Evolutionary conservation across 2,888 invertebrate genomes (phyloP), one percentile per base, ranked within the genome.

Genomic region (Stenoptilia bipunctidactyla): DNA sequence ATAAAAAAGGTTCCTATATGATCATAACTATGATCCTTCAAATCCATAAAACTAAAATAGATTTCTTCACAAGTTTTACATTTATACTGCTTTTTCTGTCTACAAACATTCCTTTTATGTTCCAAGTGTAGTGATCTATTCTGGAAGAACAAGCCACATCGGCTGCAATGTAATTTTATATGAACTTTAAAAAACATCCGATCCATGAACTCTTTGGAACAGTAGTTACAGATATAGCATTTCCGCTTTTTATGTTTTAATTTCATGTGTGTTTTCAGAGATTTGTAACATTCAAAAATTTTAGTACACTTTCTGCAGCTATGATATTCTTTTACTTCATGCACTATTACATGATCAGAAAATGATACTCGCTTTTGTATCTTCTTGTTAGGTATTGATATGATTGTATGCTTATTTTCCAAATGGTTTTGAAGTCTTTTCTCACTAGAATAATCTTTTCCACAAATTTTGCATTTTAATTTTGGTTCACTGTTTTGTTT

Each of bases 141-240:
- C 0, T 52, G 49, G 1, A 70, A 55, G 0, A 75, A 47, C 1
- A 49, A 4, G 0, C 65, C 60, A 13, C 82, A 82, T 0, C 62
- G 42, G 34, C 76, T 70, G 34, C 80, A 82, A 30, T 83, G 82
- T n/a, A 79, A 39, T 40, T 66, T 71, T 1, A 82, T 68, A 38
- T 83, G 82, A 0, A 75, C 63, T 58, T 82, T 82, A 27, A 82
- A 82, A 27, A 77, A 66, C 51, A 63, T 70, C 30, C 77, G 58
- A 42, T 80, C 75, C 1, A 61, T 59, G 44, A 80, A 82, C 5
- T 62, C 67, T 43, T 67, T 79, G 6, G 56, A 51, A 42, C 82
- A 83, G 40, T 79, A 82, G 44, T 75, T 50, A 43, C 82, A 83
- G n/a, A 75, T 69, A 40, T 80, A 83, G 38, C 72, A 71, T 51